phyloP scores from a whole-genome alignment of 2,113 vertebrate species.

The Chunga burmeisteri region DNA sequence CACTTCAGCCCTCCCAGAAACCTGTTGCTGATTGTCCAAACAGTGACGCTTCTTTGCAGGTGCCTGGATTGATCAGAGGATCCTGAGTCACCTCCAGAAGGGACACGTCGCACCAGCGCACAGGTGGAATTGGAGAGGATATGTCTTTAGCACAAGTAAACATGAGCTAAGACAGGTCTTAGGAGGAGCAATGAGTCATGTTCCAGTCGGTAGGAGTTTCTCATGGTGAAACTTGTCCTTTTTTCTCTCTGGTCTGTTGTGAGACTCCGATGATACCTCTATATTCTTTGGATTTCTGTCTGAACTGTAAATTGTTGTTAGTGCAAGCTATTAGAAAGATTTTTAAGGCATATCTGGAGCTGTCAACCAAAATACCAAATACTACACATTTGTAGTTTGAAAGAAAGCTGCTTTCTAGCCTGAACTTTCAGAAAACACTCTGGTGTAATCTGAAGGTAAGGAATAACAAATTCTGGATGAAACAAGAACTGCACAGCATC shows the following conservation, averaged over 20 bases:
- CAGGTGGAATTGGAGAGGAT: conserved; percentile 20
- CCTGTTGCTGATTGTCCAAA: background rate
- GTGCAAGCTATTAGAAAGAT: background rate
- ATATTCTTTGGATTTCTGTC: background rate
- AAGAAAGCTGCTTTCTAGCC: background rate
- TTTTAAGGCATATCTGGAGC: background rate
- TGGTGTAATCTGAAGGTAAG: background rate
- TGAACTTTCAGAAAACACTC: background rate
- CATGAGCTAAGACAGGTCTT: background rate
- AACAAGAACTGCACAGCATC: background rate
- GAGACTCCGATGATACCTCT: background rate
- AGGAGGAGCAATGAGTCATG: background rate
- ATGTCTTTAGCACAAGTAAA: conserved; percentile 16
- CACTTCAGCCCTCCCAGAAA: background rate
- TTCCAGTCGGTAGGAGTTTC: background rate
- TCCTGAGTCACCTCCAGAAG: conserved; percentile 1
- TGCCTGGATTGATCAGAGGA: background rate
- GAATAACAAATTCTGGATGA: background rate
- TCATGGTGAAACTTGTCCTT: background rate
- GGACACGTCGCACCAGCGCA: background rate
- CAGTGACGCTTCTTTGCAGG: background rate
- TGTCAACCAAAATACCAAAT: background rate
- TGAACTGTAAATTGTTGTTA: background rate
- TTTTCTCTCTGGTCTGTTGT: background rate
- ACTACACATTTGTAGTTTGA: background rate